Percentiles rank a stretch among this genome's conserved stretches.
Conservation (phyloP, 1,140 invertebrate genomes). For the Drosophila lacteicornis region DNA sequence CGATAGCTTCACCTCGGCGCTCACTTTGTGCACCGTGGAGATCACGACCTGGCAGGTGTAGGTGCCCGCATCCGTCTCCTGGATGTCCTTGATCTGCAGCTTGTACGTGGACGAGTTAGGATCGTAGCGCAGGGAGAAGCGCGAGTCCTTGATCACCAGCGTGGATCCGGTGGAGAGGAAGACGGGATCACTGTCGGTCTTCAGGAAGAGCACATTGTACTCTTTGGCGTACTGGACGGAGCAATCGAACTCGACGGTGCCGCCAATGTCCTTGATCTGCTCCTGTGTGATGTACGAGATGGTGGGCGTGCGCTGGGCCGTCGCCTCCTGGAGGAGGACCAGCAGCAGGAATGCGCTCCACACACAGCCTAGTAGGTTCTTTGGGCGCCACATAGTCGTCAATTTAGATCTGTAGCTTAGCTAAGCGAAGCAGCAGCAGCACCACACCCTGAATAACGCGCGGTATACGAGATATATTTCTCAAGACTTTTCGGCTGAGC, state of each 20-base stretch:
- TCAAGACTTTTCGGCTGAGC: constrained; percentile 47
- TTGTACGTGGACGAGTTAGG: constrained; percentile 91
- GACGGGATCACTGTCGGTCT: constrained; percentile 85
- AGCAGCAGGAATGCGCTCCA: constrained; percentile 44
- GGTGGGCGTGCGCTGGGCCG: constrained; percentile 92
- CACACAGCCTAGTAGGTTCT: constrained; percentile 26
- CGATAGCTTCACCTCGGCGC: constrained; percentile 92
- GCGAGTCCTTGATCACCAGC: constrained; percentile 93
- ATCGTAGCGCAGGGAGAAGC: constrained; percentile 94
- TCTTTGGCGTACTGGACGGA: constrained; percentile 95
- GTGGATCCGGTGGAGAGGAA: constrained; percentile 91
- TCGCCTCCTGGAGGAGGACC: constrained; percentile 36
- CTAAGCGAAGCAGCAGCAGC: constrained; percentile 21
- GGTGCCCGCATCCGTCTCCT: constrained; percentile 95
- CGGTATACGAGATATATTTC: constrained; percentile 36
- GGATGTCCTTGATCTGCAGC: constrained; percentile 96
- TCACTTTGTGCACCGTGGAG: constrained; percentile 91
- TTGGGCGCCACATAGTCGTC: constrained; percentile 50
- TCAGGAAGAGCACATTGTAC: constrained; percentile 94
- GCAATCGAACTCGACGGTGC: constrained; percentile 94
- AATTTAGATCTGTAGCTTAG: constrained; percentile 24
- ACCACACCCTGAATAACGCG: constrained; percentile 69
- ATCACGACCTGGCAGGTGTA: constrained; percentile 95
- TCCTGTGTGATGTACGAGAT: constrained; percentile 96
- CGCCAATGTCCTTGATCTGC: constrained; percentile 96